Evolutionary conservation across 2,113 vertebrate species (phyloP), one percentile per base, ranked within the genome.

Genomic region (Numida meleagris): DNA sequence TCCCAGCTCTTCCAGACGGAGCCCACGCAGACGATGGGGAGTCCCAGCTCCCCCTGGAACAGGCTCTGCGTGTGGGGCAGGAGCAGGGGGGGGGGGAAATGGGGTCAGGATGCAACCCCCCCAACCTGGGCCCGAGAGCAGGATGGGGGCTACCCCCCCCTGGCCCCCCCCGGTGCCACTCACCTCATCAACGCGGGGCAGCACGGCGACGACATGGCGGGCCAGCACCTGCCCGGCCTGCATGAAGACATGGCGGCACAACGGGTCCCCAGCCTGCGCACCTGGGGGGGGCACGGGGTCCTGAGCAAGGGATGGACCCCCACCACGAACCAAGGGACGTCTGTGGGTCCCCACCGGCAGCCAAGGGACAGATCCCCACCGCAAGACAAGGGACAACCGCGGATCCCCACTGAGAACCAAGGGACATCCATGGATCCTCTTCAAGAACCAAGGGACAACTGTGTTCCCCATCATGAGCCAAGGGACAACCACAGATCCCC

Each of bases 1-100:
- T 99, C 97, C 99, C 99, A 99, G 98, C 99, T 99, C 45, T 97
- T 98, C 99, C 99, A 99, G 82, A 99, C 99, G 0, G 99, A 99
- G 50, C 99, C 99, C 88, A 98, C 99, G n/a, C 99, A 99, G 61
- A 99, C 92, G 68, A 99, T 98, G n/a, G 98, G 98, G 43, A 99
- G 97, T 16, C 99, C 99, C 31, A 96, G 93, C 24, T 98, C 96
- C 2, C 98, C 96, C 6, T 67, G 86, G 94, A 99, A 96, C 24
- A 99, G 97, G 58, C 96, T 95, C 99, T 99, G 71, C 5, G 6
- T 8, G 1, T 23, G 10, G 6, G 19, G 43, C 10, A n/a, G n/a
- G n/a, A n/a, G n/a, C n/a, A n/a, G 14, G 5, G 25, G 7, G 25
- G 20, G 33, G 3, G 21, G 0, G 9, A 15, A 7, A 10, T 0